Evolutionary conservation across 2,888 invertebrate genomes (phyloP).

Genomic region (Eupeodes luniger): DNA sequence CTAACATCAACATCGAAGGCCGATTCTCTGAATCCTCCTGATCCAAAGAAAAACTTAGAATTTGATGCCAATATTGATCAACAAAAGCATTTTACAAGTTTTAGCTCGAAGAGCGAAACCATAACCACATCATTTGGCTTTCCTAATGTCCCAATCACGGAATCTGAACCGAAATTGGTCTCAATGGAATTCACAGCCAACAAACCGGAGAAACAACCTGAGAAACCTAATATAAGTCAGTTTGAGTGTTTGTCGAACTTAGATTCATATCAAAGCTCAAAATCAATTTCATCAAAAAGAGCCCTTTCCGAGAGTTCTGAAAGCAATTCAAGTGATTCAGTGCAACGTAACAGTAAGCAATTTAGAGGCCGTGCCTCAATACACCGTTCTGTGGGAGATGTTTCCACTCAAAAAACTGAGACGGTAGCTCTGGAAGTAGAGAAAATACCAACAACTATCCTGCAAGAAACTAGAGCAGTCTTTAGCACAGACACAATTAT

Average conservation of each 20-base stretch:
- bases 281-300: background rate
- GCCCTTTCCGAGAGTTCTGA: constrained; percentile 47
- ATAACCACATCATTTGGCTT: background rate
- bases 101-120: background rate
- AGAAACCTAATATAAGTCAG: background rate
- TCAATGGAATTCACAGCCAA: background rate
- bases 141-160: background rate
- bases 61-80: background rate
- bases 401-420: background rate
- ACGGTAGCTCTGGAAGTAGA: background rate
- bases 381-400: constrained; percentile 23
- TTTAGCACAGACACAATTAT: constrained; percentile 60
- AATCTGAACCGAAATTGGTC: background rate
- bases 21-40: background rate
- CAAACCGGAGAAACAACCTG: background rate
- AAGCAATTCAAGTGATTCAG: constrained; percentile 21
- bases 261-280: background rate
- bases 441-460: background rate
- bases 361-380: constrained; percentile 45
- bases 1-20: background rate
- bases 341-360: constrained; percentile 15
- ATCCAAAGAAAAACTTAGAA: background rate
- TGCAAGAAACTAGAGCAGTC: background rate
- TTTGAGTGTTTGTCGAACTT: constrained; percentile 6
- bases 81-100: background rate